Evolutionary conservation across 1,140 invertebrate species (phyloP), one percentile per base, ranked within the genome.

Genomic region (Calephelis nemesis): DNA sequence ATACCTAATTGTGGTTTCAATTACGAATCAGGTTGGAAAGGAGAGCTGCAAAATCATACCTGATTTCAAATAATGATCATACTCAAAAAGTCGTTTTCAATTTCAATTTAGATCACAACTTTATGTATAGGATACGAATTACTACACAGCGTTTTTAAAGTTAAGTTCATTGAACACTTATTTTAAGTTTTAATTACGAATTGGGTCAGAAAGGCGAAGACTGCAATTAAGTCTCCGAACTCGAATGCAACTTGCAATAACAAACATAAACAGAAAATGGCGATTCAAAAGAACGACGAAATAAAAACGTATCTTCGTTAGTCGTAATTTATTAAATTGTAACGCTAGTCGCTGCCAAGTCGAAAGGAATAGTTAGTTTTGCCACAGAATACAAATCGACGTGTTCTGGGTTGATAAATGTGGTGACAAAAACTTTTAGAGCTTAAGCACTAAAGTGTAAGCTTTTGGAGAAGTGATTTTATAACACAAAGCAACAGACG

Each of bases 301-400:
- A 81, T 71, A 74, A 78, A 75, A 75, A 70, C 70, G 39, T 70
- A 65, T 74, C 69, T 82, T 81, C 74, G 81, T 83, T 81, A 81
- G 75, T 62, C 63, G 76, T 79, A 83, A 85, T 85, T 82, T 85
- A 82, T 82, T 81, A 79, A 72, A 81, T 75, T 79, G 82, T 82
- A 73, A 68, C 65, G 65, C 52, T 76, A 76, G 77, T 79, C 65
- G 65, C 58, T 76, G 77, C 79, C 81, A 78, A 83, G 73, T 73
- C 68, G 62, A 62, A 47, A 48, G 74, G 71, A 78, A 75, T 70
- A 74, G 76, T 74, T 71, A 70, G 67, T 52, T 30, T 30, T 30
- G 30, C 52, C 9, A 65, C 69, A 15, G 70, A 64, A 75, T 73
- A 70, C 62, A 69, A 70, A 72, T 70, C 70, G 67, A 66, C 58